A percentile compares a stretch with the other conserved stretches of the same genome.
phyloP scores from a whole-genome alignment of 2,797 vertebrate genomes.

The Triplophysa yarkandensis region DNA sequence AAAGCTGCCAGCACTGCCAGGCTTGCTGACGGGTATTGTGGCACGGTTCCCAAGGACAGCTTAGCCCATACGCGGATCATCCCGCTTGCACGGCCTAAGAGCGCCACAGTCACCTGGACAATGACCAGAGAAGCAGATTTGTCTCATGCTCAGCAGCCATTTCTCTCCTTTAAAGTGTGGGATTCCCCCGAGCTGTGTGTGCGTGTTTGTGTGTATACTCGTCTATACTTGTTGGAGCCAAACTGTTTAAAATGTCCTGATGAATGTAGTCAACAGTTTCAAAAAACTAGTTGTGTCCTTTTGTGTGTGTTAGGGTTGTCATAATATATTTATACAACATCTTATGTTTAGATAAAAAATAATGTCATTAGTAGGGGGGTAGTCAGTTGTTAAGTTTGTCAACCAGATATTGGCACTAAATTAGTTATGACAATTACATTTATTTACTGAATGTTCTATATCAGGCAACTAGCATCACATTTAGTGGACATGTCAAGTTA shows the following conservation, averaged over 20 bases:
- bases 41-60: slow-evolving; percentile 60
- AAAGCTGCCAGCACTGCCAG: slow-evolving; percentile 36
- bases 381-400: too few relatives aligned
- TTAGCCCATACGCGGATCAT: slow-evolving; percentile 53
- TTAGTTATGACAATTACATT: too few relatives aligned
- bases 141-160: slow-evolving; percentile 20
- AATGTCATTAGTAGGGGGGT: too few relatives aligned
- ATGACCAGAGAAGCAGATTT: slow-evolving; percentile 50
- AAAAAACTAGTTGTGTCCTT: too few relatives aligned
- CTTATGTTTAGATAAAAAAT: too few relatives aligned
- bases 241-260: background rate
- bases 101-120: slow-evolving; percentile 45
- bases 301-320: too few relatives aligned
- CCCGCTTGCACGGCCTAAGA: slow-evolving; percentile 43
- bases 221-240: background rate
- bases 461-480: too few relatives aligned
- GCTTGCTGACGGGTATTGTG: slow-evolving; percentile 46
- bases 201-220: background rate
- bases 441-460: too few relatives aligned
- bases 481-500: too few relatives aligned
- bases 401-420: too few relatives aligned
- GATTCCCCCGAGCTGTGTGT: slow-evolving; percentile 32
- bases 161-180: slow-evolving; percentile 3
- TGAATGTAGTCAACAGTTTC: background rate
- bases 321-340: too few relatives aligned